A percentile compares a stretch with the other conserved stretches of the same genome.
Evolutionary conservation across 2,797 vertebrate genomes (phyloP).

Genomic region (Lindbergichthys nudifrons): DNA sequence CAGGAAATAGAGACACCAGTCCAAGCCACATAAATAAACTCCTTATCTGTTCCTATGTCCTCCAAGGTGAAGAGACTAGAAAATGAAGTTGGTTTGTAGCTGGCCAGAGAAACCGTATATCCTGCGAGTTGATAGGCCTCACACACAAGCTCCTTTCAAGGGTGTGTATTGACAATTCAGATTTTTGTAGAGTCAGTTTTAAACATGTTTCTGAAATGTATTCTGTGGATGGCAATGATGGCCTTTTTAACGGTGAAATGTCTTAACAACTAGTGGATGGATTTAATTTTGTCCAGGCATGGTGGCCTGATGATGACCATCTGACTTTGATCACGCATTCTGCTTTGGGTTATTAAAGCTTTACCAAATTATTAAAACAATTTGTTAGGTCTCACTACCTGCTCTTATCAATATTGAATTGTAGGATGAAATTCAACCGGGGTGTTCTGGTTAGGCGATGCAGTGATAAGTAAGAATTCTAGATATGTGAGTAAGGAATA

Average conservation of each 20-base stretch:
- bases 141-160: conserved; percentile 38
- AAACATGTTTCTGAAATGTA: not conserved
- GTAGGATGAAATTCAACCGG: too few relatives aligned
- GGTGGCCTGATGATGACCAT: not conserved
- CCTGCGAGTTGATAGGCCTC: conserved; percentile 27
- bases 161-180: conserved; percentile 2
- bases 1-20: conserved; percentile 41
- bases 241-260: not conserved
- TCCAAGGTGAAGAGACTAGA: conserved; percentile 20
- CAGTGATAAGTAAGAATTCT: too few relatives aligned
- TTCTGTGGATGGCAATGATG: not conserved
- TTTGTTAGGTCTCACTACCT: too few relatives aligned
- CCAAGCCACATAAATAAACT: conserved; percentile 50
- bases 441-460: too few relatives aligned
- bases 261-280: too few relatives aligned
- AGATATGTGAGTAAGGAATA: too few relatives aligned
- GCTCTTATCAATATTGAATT: too few relatives aligned
- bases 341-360: too few relatives aligned
- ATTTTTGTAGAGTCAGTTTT: not conserved
- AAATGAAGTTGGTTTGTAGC: conserved; percentile 22
- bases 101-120: conserved; percentile 29
- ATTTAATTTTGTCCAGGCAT: not conserved
- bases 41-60: conserved; percentile 46
- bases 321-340: not conserved
- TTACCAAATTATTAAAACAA: too few relatives aligned